Evolutionary conservation across 2,113 vertebrate genomes (phyloP).

Genomic region (Equus przewalskii): DNA sequence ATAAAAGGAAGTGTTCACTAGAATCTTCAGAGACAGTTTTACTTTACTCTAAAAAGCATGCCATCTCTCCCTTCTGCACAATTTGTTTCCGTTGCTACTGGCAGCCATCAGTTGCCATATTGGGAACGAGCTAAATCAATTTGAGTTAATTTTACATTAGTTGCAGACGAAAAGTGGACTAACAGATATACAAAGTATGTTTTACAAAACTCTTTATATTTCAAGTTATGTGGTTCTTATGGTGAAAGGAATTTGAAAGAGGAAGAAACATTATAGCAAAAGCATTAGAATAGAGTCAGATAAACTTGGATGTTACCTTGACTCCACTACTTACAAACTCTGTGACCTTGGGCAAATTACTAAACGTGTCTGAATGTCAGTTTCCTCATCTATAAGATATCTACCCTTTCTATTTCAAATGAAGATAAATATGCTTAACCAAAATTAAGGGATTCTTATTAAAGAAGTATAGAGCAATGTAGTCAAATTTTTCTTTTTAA

Average conservation of each 20-base stretch:
- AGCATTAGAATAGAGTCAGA: neutral
- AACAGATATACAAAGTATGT: neutral
- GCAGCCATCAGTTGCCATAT: neutral
- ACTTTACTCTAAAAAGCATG: neutral
- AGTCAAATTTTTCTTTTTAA: neutral
- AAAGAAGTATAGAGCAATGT: neutral
- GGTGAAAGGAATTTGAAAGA: neutral
- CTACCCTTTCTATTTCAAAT: neutral
- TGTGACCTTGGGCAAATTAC: neutral
- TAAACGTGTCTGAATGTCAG: neutral
- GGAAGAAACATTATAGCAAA: neutral
- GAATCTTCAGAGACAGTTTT: neutral
- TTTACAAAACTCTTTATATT: neutral
- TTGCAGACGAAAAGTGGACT: neutral
- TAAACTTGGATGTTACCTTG: neutral
- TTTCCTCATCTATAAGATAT: neutral
- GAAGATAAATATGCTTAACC: neutral
- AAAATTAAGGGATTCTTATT: neutral
- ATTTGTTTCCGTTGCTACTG: neutral
- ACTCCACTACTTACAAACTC: neutral
- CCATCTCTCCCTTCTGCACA: neutral
- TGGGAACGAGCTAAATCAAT: neutral
- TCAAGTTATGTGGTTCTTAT: neutral
- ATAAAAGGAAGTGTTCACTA: constrained; percentile 22
- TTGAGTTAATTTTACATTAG: neutral